Conservation (phyloP, 2,113 vertebrate species). For the Phaethornis superciliosus region DNA sequence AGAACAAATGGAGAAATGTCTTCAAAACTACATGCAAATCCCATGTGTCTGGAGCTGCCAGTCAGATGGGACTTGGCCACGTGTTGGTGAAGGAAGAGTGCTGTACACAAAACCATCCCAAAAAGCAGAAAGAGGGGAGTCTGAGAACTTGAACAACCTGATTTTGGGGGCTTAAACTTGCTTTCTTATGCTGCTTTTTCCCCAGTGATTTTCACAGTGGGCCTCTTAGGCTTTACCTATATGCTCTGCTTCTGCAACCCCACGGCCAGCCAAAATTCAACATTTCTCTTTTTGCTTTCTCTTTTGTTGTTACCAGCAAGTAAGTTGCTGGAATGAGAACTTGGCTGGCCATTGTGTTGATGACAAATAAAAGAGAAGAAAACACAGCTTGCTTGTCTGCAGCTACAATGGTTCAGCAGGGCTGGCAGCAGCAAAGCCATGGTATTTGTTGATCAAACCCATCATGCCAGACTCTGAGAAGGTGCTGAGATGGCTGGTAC, state of each 20-base stretch:
- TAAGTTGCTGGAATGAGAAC: slow-evolving; percentile 32
- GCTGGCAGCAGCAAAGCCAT: slow-evolving; percentile 27
- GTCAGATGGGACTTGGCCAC: neutral
- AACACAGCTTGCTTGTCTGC: slow-evolving; percentile 62
- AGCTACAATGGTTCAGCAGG: slow-evolving; percentile 39
- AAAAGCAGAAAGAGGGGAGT: neutral
- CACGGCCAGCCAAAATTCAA: neutral
- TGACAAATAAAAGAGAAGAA: slow-evolving; percentile 49
- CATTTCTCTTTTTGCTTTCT: neutral
- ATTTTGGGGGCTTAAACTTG: neutral
- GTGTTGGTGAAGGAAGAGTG: neutral
- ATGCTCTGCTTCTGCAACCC: neutral
- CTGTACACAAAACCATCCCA: neutral
- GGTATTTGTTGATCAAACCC: slow-evolving; percentile 52
- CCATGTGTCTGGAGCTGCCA: neutral
- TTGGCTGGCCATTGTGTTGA: slow-evolving; percentile 52
- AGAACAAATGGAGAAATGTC: neutral
- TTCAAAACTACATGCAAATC: neutral
- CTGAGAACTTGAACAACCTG: neutral
- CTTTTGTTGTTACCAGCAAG: slow-evolving; percentile 34
- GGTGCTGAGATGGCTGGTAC: neutral
- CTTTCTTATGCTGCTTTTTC: neutral
- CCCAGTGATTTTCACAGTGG: neutral
- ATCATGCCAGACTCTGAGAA: neutral
- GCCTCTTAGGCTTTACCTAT: neutral